Conservation (phyloP, 2,797 vertebrate genomes). For the Sciurus carolinensis region DNA sequence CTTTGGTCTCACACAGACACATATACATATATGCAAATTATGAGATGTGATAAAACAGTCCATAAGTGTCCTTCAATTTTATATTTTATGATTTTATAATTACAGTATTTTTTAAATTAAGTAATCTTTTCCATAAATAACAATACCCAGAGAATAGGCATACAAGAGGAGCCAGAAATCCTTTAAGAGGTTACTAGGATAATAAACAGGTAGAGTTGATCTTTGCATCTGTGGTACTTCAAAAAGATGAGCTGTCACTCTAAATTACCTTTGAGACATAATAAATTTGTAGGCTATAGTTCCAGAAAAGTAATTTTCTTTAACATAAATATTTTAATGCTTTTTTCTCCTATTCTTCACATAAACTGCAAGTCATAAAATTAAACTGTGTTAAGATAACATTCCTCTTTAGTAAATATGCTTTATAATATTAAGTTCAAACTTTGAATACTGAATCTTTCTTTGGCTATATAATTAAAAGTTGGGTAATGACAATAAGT, state of each 20-base stretch:
- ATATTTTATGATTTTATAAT: constrained; percentile 27
- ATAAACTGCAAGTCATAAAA: neutral
- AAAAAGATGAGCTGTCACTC: neutral
- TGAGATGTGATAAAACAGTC: neutral
- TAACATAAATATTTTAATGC: constrained; percentile 16
- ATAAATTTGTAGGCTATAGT: neutral
- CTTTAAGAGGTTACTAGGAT: neutral
- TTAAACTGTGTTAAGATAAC: neutral
- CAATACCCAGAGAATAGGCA: neutral
- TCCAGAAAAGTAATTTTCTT: constrained; percentile 28
- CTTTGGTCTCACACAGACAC: neutral
- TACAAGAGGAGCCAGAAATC: neutral
- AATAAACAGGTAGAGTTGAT: neutral
- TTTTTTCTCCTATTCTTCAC: too few species aligned
- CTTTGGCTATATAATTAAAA: neutral
- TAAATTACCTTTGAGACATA: neutral
- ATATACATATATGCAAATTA: neutral
- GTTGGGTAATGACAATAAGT: neutral
- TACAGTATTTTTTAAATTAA: neutral
- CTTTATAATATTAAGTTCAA: neutral
- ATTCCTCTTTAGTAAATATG: neutral
- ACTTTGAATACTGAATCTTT: neutral
- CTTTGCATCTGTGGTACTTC: neutral
- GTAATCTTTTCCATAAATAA: neutral
- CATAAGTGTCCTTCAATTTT: neutral